Evolutionary conservation across 2,113 vertebrate species (phyloP), one percentile per base, ranked within the genome.

Genomic region (Miniopterus natalensis): DNA sequence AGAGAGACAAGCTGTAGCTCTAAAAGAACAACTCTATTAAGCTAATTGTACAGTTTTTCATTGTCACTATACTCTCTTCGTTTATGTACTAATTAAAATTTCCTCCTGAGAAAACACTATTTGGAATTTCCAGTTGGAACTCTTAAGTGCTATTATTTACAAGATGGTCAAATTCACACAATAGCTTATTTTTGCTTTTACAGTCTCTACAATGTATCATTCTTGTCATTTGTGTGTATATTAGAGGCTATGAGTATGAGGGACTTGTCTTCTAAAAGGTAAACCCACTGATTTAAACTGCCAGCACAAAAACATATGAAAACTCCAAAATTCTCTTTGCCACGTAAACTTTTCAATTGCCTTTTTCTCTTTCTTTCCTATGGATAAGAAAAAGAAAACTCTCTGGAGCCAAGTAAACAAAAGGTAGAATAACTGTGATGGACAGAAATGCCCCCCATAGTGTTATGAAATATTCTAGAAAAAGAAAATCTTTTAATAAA

Each of bases 271-370:
- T 51, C 8, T 8, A 1, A 85, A 63, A 97, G 61, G 77, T 92
- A 93, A 92, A 78, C 53, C 45, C 87, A 96, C 89, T 3, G 0
- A 94, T 97, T 96, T 96, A 95, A 86, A 66, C 88, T 98, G 70
- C 49, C 4, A 1, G 73, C 66, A 63, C 74, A 97, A 98, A 84
- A 92, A 88, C 40, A 95, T 78, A 25, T 4, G 6, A 91, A 90
- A 75, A 65, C n/a, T 61, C 25, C 63, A 65, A 85, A 80, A 65
- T n/a, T 3, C 0, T 11, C 94, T 73, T 8, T 68, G 3, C 61
- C 89, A 94, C 42, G 40, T 45, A 27, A 84, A 71, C 55, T 78
- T 87, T 88, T 90, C 55, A 71, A 93, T 66, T 70, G 23, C 36
- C 36, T 21, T 88, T 84, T 29, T 63, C 8, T 68, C 36, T 42